Percentiles rank a stretch among this genome's conserved stretches.
phyloP scores from a whole-genome alignment of 2,797 vertebrate genomes.

The Pipistrellus kuhlii region DNA sequence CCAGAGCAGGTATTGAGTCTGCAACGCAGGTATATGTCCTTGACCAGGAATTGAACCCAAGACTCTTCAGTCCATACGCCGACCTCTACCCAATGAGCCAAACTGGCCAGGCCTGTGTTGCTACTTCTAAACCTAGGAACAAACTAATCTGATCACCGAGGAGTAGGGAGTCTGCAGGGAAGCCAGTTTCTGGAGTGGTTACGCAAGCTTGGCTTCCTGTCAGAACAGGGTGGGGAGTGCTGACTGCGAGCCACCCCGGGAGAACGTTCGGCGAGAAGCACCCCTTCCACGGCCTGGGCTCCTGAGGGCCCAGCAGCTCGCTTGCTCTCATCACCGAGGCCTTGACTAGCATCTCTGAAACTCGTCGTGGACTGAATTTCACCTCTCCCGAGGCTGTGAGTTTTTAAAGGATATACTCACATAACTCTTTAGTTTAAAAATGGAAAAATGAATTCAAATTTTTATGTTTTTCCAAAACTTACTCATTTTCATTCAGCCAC shows the following conservation, averaged over 20 bases:
- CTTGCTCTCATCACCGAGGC: fast-evolving
- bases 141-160: not conserved
- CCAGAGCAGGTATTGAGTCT: too few species aligned
- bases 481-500: not conserved
- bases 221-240: fast-evolving
- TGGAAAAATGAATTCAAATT: not conserved
- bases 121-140: not conserved
- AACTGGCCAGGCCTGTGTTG: too few species aligned
- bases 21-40: too few species aligned
- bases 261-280: not conserved
- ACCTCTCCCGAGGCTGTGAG: fast-evolving
- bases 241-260: fast-evolving
- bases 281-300: not conserved
- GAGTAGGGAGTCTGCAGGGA: not conserved
- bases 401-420: not conserved
- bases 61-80: too few species aligned
- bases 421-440: not conserved
- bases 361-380: not conserved
- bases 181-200: not conserved
- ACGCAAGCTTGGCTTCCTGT: fast-evolving
- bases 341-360: fast-evolving
- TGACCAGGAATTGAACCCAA: too few species aligned
- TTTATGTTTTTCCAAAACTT: not conserved
- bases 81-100: too few species aligned
- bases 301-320: not conserved